Evolutionary conservation across 2,797 vertebrate species (phyloP).

Genomic region (Lacerta viridis): DNA sequence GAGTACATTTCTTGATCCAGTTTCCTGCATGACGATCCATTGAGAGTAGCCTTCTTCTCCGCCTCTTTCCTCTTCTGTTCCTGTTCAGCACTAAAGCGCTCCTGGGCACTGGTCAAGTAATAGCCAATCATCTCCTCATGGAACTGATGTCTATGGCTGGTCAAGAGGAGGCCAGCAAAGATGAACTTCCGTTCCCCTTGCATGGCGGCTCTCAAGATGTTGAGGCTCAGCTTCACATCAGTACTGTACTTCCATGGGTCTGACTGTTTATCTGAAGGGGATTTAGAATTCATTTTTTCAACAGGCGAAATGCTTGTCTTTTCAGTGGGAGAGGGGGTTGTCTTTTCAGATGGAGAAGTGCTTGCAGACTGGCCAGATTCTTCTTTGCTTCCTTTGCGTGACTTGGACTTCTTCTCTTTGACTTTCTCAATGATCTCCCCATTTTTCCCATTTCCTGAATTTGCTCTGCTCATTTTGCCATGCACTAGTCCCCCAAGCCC

Average conservation of each 20-base stretch:
- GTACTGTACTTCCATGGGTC: slow-evolving; percentile 99
- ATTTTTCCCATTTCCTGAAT: slow-evolving; percentile 85
- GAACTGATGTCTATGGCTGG: slow-evolving; percentile 98
- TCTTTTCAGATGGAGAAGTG: slow-evolving; percentile 94
- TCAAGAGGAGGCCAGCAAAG: slow-evolving; percentile 95
- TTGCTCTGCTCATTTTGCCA: slow-evolving; percentile 93
- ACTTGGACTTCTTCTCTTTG: slow-evolving; percentile 89
- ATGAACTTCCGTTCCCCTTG: slow-evolving; percentile 99
- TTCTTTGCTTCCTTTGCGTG: slow-evolving; percentile 93
- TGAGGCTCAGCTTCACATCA: slow-evolving; percentile 98
- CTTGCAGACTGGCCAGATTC: slow-evolving; percentile 90
- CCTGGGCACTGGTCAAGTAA: slow-evolving; percentile 96
- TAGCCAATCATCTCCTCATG: slow-evolving; percentile 99
- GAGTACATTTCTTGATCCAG: slow-evolving; percentile 86
- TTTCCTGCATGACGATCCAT: slow-evolving; percentile 78
- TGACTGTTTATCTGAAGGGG: slow-evolving; percentile 79
- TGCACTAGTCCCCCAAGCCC: slow-evolving; percentile 96
- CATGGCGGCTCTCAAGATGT: slow-evolving; percentile 98
- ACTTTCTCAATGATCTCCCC: slow-evolving; percentile 79
- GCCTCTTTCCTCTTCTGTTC: slow-evolving; percentile 91
- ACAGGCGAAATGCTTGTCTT: slow-evolving; percentile 87
- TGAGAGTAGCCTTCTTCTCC: slow-evolving; percentile 81
- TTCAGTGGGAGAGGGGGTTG: slow-evolving; percentile 94
- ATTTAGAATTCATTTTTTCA: slow-evolving; percentile 82
- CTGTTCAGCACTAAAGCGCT: slow-evolving; percentile 97